Evolutionary conservation across 1,140 invertebrate species (phyloP).

Genomic region (Ptiloglossa arizonensis): DNA sequence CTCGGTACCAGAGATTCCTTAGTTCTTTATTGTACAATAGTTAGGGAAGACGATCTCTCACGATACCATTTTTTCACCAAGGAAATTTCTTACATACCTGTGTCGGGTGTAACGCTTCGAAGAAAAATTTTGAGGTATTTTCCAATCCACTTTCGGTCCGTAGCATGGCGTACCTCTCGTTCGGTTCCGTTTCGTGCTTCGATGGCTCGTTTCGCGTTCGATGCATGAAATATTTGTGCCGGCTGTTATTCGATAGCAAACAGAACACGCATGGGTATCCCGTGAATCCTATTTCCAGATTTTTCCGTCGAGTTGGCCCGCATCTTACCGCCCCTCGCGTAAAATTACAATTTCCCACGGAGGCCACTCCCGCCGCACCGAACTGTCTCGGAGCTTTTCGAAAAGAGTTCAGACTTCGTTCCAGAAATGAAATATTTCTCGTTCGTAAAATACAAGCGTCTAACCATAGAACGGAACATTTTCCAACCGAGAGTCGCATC

Average conservation of each 20-base stretch:
- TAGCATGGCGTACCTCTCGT: neutral
- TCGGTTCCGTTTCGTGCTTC: slow-evolving; percentile 30
- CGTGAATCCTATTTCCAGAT: slow-evolving; percentile 40
- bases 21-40: too few relatives aligned
- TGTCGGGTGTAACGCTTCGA: neutral
- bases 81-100: too few relatives aligned
- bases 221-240: slow-evolving; percentile 45
- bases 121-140: neutral
- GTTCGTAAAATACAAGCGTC: too few relatives aligned
- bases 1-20: too few relatives aligned
- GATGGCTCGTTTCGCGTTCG: slow-evolving; percentile 34
- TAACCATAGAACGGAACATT: too few relatives aligned
- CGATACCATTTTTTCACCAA: too few relatives aligned
- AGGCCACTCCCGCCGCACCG: too few relatives aligned
- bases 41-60: too few relatives aligned
- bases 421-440: too few relatives aligned
- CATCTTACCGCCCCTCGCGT: neutral
- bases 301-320: slow-evolving; percentile 3
- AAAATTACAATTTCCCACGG: neutral
- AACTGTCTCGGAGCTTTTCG: too few relatives aligned
- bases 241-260: neutral
- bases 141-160: slow-evolving; percentile 4
- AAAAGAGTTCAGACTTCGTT: too few relatives aligned
- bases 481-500: too few relatives aligned
- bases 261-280: slow-evolving; percentile 5